A percentile compares a stretch with the other conserved stretches of the same genome.
Evolutionary conservation across 2,888 invertebrate species (phyloP).

Genomic region (Nipponacmea schrenckii): DNA sequence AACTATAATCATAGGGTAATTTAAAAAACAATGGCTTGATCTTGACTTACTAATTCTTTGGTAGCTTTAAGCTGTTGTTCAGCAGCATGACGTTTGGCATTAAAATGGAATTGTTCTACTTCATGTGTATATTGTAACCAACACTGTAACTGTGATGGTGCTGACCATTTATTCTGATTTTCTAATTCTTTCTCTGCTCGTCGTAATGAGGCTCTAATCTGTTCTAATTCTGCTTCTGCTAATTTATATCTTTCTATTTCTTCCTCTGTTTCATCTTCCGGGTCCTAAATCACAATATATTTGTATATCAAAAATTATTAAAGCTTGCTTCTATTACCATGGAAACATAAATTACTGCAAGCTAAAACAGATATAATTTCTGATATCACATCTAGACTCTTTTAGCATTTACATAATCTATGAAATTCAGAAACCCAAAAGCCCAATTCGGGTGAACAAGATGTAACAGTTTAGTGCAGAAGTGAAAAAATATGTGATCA

Average conservation of each 20-base stretch:
- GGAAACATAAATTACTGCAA: too few species aligned
- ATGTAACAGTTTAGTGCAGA: too few species aligned
- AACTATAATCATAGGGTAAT: too few species aligned
- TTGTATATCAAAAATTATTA: too few species aligned
- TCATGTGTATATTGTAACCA: constrained; percentile 97
- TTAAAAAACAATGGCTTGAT: too few species aligned
- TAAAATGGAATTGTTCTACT: constrained; percentile 88
- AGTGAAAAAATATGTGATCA: too few species aligned
- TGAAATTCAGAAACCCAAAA: too few species aligned
- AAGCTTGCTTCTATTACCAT: too few species aligned
- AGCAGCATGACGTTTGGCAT: constrained; percentile 84
- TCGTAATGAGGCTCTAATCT: constrained; percentile 75
- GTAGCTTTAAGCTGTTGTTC: constrained; percentile 87
- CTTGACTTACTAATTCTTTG: constrained; percentile 83
- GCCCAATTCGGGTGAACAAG: too few species aligned
- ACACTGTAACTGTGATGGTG: constrained; percentile 88
- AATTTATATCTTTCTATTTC: constrained; percentile 55
- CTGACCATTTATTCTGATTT: constrained; percentile 83
- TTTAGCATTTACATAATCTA: too few species aligned
- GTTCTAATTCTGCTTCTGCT: constrained; percentile 60
- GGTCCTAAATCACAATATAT: neutral
- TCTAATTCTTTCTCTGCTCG: constrained; percentile 91
- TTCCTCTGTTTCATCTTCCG: neutral
- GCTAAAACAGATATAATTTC: too few species aligned
- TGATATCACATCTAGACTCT: too few species aligned